Percentiles rank a stretch among this genome's conserved stretches.
Conservation (phyloP, 2,797 vertebrate species). For the Takifugu ocellatus region DNA sequence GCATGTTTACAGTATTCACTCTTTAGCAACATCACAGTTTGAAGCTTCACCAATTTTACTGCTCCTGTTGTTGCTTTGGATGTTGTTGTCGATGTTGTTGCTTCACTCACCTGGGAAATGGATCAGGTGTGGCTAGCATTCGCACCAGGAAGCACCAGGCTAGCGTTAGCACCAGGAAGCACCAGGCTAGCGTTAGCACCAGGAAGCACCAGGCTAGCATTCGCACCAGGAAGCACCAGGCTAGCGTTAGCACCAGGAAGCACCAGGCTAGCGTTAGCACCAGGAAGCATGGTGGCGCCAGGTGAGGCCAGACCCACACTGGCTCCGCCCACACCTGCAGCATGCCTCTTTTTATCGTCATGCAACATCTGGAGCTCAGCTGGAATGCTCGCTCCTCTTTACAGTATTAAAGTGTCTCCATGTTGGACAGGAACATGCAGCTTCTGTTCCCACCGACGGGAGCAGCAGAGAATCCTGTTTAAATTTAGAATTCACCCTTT, state of each 20-base stretch:
- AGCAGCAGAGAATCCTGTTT: too few species aligned
- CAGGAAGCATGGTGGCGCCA: slow-evolving; percentile 1
- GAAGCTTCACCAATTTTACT: not conserved
- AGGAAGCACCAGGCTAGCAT: too few species aligned
- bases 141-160: too few species aligned
- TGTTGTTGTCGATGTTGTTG: not conserved
- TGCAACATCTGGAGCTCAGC: slow-evolving; percentile 29
- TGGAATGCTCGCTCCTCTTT: too few species aligned
- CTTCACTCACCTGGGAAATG: not conserved
- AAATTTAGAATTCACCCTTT: too few species aligned
- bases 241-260: too few species aligned
- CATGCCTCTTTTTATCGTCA: slow-evolving; percentile 64
- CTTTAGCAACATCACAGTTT: not conserved
- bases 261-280: slow-evolving; percentile 1
- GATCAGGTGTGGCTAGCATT: too few species aligned
- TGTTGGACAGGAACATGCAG: too few species aligned
- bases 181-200: too few species aligned
- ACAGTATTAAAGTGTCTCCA: not conserved
- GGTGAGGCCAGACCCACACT: slow-evolving; percentile 5
- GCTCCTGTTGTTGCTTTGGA: not conserved
- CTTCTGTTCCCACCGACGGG: too few species aligned
- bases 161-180: too few species aligned
- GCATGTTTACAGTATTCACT: slow-evolving; percentile 68
- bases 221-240: too few species aligned
- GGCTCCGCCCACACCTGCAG: slow-evolving; percentile 25